Evolutionary conservation across 2,888 invertebrate species (phyloP).

Genomic region (Zhuqinia jingwanae): DNA sequence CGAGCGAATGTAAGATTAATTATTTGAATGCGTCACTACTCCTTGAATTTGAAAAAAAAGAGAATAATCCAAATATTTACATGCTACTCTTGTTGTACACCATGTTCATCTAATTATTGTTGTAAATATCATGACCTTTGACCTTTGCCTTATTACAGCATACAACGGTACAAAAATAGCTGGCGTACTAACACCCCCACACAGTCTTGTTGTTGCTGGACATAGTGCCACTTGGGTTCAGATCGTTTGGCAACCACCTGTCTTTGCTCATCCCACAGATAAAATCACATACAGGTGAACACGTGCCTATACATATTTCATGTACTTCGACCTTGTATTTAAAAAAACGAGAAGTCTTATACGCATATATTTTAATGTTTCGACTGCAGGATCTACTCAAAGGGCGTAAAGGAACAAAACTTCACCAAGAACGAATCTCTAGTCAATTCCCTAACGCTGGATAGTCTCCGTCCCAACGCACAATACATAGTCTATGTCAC

Average conservation of each 20-base stretch:
- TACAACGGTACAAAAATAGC: constrained; percentile 82
- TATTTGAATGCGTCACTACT: neutral
- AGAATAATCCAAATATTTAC: too few relatives aligned
- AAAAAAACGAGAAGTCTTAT: too few relatives aligned
- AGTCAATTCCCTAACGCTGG: constrained; percentile 87
- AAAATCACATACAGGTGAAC: constrained; percentile 87
- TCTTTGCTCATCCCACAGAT: constrained; percentile 90
- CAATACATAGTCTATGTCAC: constrained; percentile 91
- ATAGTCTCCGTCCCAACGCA: constrained; percentile 88
- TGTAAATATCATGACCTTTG: too few relatives aligned
- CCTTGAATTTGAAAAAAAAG: too few relatives aligned
- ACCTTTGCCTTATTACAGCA: too few relatives aligned
- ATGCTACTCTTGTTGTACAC: too few relatives aligned
- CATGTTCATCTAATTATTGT: too few relatives aligned
- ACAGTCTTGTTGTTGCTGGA: constrained; percentile 88
- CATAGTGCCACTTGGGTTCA: constrained; percentile 92
- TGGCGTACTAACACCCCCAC: constrained; percentile 91
- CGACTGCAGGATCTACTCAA: constrained; percentile 85
- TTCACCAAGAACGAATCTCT: constrained; percentile 85
- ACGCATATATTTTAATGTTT: neutral
- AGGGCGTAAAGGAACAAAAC: constrained; percentile 85
- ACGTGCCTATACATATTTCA: neutral
- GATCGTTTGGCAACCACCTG: constrained; percentile 92
- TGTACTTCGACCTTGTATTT: too few relatives aligned
- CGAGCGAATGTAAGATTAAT: constrained; percentile 81